Evolutionary conservation across 2,113 vertebrate genomes (phyloP).

Genomic region (Malurus melanocephalus): DNA sequence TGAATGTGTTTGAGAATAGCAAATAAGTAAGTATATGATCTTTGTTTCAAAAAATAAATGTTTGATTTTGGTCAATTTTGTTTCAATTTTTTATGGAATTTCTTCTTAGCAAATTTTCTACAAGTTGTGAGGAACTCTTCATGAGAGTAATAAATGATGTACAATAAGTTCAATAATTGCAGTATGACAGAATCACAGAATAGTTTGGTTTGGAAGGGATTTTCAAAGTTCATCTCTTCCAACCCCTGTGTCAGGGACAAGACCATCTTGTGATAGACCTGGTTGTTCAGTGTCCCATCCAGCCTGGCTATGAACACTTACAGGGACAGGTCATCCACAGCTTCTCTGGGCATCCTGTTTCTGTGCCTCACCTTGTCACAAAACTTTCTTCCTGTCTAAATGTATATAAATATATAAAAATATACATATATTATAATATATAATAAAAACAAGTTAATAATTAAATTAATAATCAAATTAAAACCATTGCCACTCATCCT

Average conservation of each 20-base stretch:
- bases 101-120: not conserved
- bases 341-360: not conserved
- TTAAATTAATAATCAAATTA: too few species aligned
- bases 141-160: not conserved
- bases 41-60: not conserved
- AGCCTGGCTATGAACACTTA: not conserved
- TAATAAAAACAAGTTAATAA: too few species aligned
- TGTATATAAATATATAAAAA: not conserved
- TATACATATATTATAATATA: too few species aligned
- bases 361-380: not conserved
- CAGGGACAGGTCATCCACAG: not conserved
- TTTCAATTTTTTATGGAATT: not conserved
- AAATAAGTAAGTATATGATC: not conserved
- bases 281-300: not conserved
- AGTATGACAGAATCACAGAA: not conserved
- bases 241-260: not conserved
- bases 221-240: not conserved
- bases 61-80: not conserved
- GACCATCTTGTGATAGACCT: not conserved
- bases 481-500: not conserved
- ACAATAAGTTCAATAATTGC: not conserved
- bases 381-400: not conserved
- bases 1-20: not conserved
- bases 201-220: accelerated
- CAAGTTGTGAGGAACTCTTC: not conserved